Base-by-base conservation (phyloP, 2,888 invertebrate genomes). In the Tinea semifulvella region DNA sequence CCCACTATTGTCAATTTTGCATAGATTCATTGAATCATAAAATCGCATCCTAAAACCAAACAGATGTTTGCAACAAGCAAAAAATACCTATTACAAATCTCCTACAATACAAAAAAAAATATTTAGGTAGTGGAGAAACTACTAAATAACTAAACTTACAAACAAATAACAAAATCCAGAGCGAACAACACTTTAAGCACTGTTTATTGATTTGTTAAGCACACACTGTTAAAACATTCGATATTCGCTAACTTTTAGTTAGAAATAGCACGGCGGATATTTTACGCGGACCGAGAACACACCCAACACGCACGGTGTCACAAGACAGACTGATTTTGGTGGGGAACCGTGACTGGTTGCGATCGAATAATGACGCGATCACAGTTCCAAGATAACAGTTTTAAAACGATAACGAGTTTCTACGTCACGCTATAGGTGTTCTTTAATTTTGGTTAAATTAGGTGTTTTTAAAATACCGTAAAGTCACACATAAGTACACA, bases 241-340 rank as follows among this genome's bases (percentile, higher is more conserved):
- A n/a, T n/a, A n/a, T n/a, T n/a, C n/a, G n/a, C n/a, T n/a, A n/a
- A n/a, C n/a, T n/a, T n/a, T n/a, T 22, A 22, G 5, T 22, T 22
- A 14, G 14, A 13, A 13, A 31, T 31, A 6, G 14, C 11, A n/a
- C 7, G 31, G 35, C 18, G 36, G 18, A 36, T 36, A 36, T 36
- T 36, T 36, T 17, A 35, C 3, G 14, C 31, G 16, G 36, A 36
- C 17, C 49, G 47, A 45, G 19, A 36, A 42, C 46, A 48, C 73
- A 65, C 64, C 60, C 61, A 61, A 47, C 48, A 53, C 52, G 53
- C 48, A 45, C 49, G 57, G 60, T 57, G 57, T 53, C 60, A 60
- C 64, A 63, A 52, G 57, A 53, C 51, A 55, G 49, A 69, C 68
- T 68, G 56, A 35, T 40, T 20, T 26, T 27, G 5, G 27, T 17